Conservation (phyloP, 23 tunicate genomes). For the Oikopleura albicans region DNA sequence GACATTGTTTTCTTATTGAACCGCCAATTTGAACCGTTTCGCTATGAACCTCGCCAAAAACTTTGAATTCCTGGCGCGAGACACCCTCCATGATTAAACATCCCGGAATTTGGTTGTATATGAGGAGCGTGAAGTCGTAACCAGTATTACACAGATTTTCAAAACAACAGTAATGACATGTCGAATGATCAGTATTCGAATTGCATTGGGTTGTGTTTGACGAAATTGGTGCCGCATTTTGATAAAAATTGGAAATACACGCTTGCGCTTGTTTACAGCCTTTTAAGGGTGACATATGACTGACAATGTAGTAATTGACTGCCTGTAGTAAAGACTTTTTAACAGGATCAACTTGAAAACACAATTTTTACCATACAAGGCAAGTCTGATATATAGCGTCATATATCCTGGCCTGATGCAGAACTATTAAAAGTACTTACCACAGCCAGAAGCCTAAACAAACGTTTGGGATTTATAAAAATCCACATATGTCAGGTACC, state of each 20-base stretch:
- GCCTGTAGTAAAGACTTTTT: no score
- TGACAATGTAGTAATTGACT: no score
- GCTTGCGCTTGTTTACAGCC: background rate
- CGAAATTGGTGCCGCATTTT: background rate
- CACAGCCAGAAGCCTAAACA: no score
- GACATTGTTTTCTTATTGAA: background rate
- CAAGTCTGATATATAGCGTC: no score
- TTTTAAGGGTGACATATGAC: no score
- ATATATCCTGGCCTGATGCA: no score
- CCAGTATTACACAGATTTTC: background rate
- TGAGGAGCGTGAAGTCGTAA: background rate
- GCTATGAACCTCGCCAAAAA: background rate
- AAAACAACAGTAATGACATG: background rate
- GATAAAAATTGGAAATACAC: background rate
- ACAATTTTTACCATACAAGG: no score
- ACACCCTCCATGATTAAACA: background rate
- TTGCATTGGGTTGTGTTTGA: background rate
- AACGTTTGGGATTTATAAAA: no score
- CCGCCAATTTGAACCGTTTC: background rate
- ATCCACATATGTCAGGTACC: no score
- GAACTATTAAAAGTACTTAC: no score
- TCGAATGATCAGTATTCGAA: background rate
- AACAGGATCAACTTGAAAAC: no score
- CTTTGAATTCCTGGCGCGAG: background rate
- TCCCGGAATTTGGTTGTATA: background rate